phyloP scores from a whole-genome alignment of 2,888 invertebrate species.

The Drosophila imparisetae region DNA sequence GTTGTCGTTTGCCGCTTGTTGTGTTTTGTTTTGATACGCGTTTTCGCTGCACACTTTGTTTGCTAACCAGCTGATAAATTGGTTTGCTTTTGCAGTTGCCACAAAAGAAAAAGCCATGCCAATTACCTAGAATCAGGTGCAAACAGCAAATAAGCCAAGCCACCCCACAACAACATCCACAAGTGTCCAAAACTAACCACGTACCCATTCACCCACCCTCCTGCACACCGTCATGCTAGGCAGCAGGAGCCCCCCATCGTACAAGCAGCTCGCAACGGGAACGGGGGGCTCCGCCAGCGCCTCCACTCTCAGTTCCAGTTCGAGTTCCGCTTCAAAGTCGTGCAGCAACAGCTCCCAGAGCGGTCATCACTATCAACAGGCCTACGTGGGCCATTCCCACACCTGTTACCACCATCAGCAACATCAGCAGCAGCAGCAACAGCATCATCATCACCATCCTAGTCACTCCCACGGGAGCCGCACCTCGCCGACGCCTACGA shows the following conservation, averaged over 20 bases:
- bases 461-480: conserved; percentile 57
- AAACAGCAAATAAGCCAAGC: conserved; percentile 12
- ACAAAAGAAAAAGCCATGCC: conserved; percentile 19
- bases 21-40: conserved; percentile 66
- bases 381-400: conserved; percentile 59
- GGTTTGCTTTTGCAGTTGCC: conserved; percentile 44
- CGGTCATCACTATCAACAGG: conserved; percentile 54
- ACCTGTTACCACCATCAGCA: conserved; percentile 68
- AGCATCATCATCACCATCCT: conserved; percentile 42
- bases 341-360: conserved; percentile 51
- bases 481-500: conserved; percentile 61
- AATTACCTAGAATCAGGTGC: conserved; percentile 22
- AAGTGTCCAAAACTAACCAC: conserved; percentile 45
- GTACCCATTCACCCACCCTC: conserved; percentile 41
- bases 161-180: conserved; percentile 12
- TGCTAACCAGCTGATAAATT: conserved; percentile 32
- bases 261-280: conserved; percentile 75
- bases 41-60: conserved; percentile 27
- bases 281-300: conserved; percentile 82
- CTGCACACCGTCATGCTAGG: conserved; percentile 73
- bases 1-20: conserved; percentile 27
- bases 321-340: conserved; percentile 27
- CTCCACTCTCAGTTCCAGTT: conserved; percentile 45
- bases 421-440: conserved; percentile 56
- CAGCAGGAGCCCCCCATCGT: conserved; percentile 83